phyloP scores from a whole-genome alignment of 2,888 invertebrate genomes.

The Merodon equestris region DNA sequence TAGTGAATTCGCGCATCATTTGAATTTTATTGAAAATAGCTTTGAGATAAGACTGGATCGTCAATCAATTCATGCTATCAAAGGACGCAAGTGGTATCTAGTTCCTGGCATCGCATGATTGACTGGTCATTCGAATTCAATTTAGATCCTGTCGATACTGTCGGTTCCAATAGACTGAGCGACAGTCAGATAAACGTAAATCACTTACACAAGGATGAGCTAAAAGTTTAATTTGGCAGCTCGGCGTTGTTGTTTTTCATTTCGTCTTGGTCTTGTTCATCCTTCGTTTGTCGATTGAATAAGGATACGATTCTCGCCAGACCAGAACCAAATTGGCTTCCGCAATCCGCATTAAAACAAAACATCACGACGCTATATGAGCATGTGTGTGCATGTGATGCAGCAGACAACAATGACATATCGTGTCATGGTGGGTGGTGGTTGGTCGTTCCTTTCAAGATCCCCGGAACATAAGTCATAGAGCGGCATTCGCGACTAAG shows the following conservation, averaged over 20 bases:
- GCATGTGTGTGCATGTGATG: constrained; percentile 34
- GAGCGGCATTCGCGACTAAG: constrained; percentile 47
- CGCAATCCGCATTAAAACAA: constrained; percentile 67
- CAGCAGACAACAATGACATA: constrained; percentile 49
- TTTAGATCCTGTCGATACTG: constrained; percentile 64
- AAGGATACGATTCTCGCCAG: constrained; percentile 63
- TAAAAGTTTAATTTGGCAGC: constrained; percentile 62
- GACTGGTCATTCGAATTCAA: constrained; percentile 68
- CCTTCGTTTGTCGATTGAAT: constrained; percentile 38
- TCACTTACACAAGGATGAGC: constrained; percentile 46
- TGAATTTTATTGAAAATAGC: constrained; percentile 61
- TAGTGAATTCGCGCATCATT: constrained; percentile 58
- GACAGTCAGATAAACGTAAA: constrained; percentile 59
- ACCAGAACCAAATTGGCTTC: constrained; percentile 68
- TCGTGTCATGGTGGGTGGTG: neutral
- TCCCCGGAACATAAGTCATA: constrained; percentile 64
- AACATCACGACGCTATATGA: constrained; percentile 38
- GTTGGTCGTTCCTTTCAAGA: constrained; percentile 39
- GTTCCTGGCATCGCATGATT: constrained; percentile 51
- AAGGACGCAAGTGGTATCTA: constrained; percentile 22
- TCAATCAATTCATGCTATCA: constrained; percentile 45
- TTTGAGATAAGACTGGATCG: constrained; percentile 14
- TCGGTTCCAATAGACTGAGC: constrained; percentile 51
- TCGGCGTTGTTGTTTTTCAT: constrained; percentile 10
- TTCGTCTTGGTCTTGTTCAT: constrained; percentile 6